Percentiles rank a stretch among this genome's conserved stretches.
These are phyloP conservation scores for Drosophila fungiperda DNA, from an alignment of 2,888 invertebrate species.

Conservation along the genomic window DNA sequence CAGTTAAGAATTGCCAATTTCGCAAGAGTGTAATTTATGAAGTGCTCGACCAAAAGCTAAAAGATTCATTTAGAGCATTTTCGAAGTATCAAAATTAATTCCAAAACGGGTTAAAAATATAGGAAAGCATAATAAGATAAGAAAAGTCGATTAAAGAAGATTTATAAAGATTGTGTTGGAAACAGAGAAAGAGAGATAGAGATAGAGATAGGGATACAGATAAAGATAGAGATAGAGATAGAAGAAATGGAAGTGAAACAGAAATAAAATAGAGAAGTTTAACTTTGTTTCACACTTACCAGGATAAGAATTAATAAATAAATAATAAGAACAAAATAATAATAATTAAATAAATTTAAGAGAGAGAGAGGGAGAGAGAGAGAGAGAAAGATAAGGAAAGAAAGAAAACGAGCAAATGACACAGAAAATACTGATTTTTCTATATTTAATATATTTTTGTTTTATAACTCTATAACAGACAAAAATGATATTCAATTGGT, in stretches of 20 bases:
- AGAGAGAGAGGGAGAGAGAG: neutral
- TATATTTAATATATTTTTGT: neutral
- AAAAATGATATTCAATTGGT: neutral
- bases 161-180: no score
- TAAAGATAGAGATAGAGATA: neutral
- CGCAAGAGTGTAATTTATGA: conserved; percentile 16
- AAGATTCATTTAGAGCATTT: neutral
- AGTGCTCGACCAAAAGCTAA: neutral
- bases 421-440: neutral
- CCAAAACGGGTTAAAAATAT: neutral
- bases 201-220: neutral
- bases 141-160: no score
- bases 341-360: no score
- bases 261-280: neutral
- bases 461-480: neutral
- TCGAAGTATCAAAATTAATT: neutral
- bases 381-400: neutral
- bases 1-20: conserved; percentile 4
- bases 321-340: no score
- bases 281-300: no score
- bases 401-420: neutral
- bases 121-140: neutral
- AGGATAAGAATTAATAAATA: no score
- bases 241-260: neutral
- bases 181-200: no score